Percentiles rank a stretch among this genome's conserved stretches.
Evolutionary conservation across 2,888 invertebrate genomes (phyloP).

Genomic region (Tinea pellionella): DNA sequence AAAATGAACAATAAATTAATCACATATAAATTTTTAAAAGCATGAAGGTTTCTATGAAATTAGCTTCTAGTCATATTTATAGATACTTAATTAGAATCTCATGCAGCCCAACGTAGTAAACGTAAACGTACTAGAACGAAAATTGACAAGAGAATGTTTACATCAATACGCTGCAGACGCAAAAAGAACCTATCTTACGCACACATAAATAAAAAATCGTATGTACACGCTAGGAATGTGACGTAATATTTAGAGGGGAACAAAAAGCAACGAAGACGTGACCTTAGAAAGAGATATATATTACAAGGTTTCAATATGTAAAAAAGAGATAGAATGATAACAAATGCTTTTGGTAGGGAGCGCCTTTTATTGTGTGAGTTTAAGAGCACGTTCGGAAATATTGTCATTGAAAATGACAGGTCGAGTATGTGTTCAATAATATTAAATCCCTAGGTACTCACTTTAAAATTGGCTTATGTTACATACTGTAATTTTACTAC

Average conservation of each 20-base stretch:
- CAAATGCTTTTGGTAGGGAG: not conserved
- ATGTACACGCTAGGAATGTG: not conserved
- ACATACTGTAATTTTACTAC: no score
- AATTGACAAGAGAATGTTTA: slow-evolving; percentile 58
- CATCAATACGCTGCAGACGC: slow-evolving; percentile 55
- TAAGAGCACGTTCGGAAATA: not conserved
- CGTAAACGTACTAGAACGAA: slow-evolving; percentile 57
- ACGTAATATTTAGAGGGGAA: not conserved
- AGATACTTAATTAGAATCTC: slow-evolving; percentile 36
- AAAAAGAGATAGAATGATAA: not conserved
- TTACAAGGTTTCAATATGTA: not conserved
- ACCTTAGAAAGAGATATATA: not conserved
- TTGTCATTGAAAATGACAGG: no score
- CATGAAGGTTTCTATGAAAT: slow-evolving; percentile 21
- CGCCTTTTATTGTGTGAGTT: not conserved
- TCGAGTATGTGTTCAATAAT: no score
- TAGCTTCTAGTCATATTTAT: slow-evolving; percentile 49
- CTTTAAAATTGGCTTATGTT: no score
- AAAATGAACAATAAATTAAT: no score
- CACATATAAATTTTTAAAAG: no score
- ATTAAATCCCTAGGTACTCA: no score
- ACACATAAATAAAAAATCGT: slow-evolving; percentile 11
- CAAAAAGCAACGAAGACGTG: not conserved
- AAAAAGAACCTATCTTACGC: slow-evolving; percentile 34
- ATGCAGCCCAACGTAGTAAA: slow-evolving; percentile 39